Evolutionary conservation across 2,113 vertebrate genomes (phyloP).

Genomic region (Leptosomus discolor): DNA sequence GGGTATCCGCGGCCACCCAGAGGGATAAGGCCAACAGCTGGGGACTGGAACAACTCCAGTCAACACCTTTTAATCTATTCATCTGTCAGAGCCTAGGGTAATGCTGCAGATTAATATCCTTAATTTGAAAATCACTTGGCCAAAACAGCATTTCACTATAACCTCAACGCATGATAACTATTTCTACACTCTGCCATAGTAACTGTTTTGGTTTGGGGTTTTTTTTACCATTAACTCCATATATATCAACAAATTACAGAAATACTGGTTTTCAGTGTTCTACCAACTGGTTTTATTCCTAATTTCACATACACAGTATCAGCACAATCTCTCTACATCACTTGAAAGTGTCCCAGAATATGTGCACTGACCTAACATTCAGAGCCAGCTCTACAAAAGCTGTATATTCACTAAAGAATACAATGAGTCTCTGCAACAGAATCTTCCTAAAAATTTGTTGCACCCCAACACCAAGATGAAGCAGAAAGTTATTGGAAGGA

Average conservation of each 20-base stretch:
- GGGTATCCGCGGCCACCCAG: not conserved
- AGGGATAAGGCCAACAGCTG: not conserved
- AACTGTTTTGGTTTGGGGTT: no score
- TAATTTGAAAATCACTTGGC: not conserved
- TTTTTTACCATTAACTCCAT: not conserved
- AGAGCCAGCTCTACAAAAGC: not conserved
- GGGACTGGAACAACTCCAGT: not conserved
- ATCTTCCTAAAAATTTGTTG: not conserved
- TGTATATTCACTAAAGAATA: rapidly evolving
- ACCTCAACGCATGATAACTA: not conserved
- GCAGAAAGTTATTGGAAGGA: not conserved
- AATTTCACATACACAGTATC: rapidly evolving
- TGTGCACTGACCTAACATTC: not conserved
- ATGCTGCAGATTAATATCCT: not conserved
- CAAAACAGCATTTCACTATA: not conserved
- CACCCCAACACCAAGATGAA: not conserved
- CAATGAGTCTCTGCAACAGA: not conserved
- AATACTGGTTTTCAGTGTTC: not conserved
- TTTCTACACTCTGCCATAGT: not conserved
- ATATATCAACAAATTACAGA: not conserved
- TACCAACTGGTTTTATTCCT: not conserved
- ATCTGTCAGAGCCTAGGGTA: not conserved
- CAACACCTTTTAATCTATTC: not conserved
- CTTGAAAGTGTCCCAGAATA: not conserved
- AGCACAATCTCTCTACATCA: not conserved